A percentile compares a stretch with the other conserved stretches of the same genome.
phyloP scores from a whole-genome alignment of 2,797 vertebrate species.

The Salmo trutta region DNA sequence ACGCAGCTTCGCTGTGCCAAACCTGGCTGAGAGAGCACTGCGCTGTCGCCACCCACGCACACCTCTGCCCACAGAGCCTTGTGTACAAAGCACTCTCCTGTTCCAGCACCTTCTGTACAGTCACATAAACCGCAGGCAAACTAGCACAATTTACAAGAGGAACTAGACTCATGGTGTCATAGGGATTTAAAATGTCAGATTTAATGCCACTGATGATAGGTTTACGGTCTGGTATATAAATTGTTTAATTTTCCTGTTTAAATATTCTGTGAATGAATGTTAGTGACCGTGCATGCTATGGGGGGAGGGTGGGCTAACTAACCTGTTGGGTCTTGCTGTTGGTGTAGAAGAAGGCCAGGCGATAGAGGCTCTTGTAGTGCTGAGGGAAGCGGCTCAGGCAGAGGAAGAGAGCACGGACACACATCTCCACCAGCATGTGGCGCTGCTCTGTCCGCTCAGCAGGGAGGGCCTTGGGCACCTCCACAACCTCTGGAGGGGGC shows the following conservation, averaged over 20 bases:
- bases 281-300: not conserved
- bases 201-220: constrained; percentile 1
- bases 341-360: constrained; percentile 90
- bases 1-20: constrained; percentile 61
- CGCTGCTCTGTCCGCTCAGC: constrained; percentile 82
- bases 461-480: constrained; percentile 86
- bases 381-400: constrained; percentile 96
- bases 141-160: not conserved
- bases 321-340: constrained; percentile 93
- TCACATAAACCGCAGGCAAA: not conserved
- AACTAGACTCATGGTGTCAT: not conserved
- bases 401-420: constrained; percentile 84
- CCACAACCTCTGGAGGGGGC: constrained; percentile 67
- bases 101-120: not conserved
- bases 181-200: not conserved
- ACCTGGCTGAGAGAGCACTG: constrained; percentile 64
- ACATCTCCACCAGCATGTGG: constrained; percentile 88
- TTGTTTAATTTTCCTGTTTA: not conserved
- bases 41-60: constrained; percentile 54
- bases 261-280: not conserved
- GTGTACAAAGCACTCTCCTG: constrained; percentile 19
- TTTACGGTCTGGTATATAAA: not conserved
- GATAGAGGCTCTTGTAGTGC: constrained; percentile 98
- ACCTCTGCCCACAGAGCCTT: constrained; percentile 62
- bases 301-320: constrained; percentile 42